Conservation (phyloP, 2,888 invertebrate species). For the Yponomeuta plumbellus region DNA sequence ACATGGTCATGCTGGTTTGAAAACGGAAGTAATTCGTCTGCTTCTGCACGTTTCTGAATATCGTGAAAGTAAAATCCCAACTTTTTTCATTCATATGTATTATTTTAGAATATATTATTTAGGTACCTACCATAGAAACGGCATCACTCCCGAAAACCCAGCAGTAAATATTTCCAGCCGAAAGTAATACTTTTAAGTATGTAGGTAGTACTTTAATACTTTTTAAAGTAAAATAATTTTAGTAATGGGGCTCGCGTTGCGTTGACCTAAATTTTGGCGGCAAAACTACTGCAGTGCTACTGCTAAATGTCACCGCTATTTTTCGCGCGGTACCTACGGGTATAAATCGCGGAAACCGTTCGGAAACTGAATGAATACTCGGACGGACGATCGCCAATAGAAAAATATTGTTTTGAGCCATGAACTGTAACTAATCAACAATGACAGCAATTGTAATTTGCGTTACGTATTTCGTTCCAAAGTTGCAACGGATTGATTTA, state of each 20-base stretch:
- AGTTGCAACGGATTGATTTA: no score
- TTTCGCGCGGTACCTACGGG: conserved; percentile 42
- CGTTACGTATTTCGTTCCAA: neutral
- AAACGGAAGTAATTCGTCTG: neutral
- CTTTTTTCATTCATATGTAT: no score
- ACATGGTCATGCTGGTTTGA: neutral
- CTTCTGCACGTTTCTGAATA: no score
- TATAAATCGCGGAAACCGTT: conserved; percentile 6
- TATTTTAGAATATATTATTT: conserved; percentile 13
- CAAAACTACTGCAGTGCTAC: conserved; percentile 39
- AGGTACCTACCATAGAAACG: conserved; percentile 42
- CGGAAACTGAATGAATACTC: conserved; percentile 1
- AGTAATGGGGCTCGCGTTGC: conserved; percentile 21
- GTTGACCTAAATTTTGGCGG: conserved; percentile 54
- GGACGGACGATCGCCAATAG: neutral
- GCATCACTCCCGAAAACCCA: conserved; percentile 31
- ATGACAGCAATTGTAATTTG: neutral
- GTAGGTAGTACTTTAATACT: no score
- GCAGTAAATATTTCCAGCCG: neutral
- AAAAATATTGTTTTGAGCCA: neutral
- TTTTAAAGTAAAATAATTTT: conserved; percentile 1
- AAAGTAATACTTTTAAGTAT: no score
- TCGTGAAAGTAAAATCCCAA: no score
- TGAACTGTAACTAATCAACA: conserved; percentile 8
- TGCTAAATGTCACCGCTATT: conserved; percentile 55